A percentile compares a stretch with the other conserved stretches of the same genome.
Conservation (phyloP, 2,888 invertebrate genomes). For the Brachypalpus laphriformis region DNA sequence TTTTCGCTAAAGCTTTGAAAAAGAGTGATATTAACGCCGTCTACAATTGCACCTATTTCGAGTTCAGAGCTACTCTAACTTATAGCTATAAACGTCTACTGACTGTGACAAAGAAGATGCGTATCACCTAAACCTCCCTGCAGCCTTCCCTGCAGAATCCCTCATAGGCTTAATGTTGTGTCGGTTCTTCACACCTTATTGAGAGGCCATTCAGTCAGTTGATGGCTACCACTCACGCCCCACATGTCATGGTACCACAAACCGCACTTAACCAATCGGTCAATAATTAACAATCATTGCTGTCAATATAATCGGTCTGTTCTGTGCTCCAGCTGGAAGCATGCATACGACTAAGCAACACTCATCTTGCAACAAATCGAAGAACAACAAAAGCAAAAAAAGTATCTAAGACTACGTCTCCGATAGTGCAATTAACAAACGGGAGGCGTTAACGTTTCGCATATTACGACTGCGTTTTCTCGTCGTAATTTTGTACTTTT, state of each 20-base stretch:
- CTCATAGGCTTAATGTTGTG: too few species aligned
- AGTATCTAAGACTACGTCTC: conserved; percentile 18
- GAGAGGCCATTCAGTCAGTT: not conserved
- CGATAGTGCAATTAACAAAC: conserved; percentile 68
- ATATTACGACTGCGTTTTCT: conserved; percentile 70
- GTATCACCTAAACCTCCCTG: too few species aligned
- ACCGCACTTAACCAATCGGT: conserved; percentile 37
- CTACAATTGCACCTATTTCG: not conserved
- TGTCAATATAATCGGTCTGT: conserved; percentile 65
- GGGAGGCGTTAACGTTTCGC: conserved; percentile 74
- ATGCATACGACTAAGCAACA: conserved; percentile 11
- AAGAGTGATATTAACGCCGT: too few species aligned
- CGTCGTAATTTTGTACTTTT: conserved; percentile 63
- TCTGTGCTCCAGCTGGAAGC: conserved; percentile 1
- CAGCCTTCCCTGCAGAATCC: too few species aligned
- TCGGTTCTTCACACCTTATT: not conserved
- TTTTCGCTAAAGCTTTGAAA: too few species aligned
- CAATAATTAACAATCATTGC: conserved; percentile 63
- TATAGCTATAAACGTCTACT: not conserved
- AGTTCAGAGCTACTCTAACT: too few species aligned
- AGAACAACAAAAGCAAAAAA: not conserved
- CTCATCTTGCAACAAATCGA: conserved; percentile 30
- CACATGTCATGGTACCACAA: conserved; percentile 20
- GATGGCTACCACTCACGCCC: conserved; percentile 12
- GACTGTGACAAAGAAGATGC: too few species aligned